Evolutionary conservation across 2,113 vertebrate species (phyloP), one percentile per base, ranked within the genome.

Genomic region (Myodes glareolus): DNA sequence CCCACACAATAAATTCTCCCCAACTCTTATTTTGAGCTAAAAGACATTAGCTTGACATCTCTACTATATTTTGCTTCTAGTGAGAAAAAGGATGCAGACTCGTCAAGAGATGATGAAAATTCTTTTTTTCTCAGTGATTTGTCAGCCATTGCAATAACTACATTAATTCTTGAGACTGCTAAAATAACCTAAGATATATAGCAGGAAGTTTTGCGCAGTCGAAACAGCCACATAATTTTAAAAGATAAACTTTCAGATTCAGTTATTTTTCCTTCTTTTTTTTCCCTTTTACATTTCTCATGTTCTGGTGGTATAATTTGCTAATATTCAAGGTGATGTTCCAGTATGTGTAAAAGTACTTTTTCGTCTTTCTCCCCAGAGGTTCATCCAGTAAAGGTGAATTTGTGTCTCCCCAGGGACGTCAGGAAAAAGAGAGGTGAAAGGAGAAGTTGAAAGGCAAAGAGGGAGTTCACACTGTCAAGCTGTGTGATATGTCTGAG

Each of bases 401-500:
- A 97, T 96, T 87, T 97, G 98, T 97, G 95, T 67, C 78, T 96
- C 98, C 77, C 86, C 29, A 31, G 92, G 82, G 97, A 96, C 82
- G 92, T 88, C 61, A 84, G 73, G 80, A 84, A 95, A 93, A 92
- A 91, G 92, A 97, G 33, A 94, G 95, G 96, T 95, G 77, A 90
- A 97, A 94, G 63, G 70, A 98, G 96, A 96, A 97, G 92, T 91
- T 95, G 94, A 98, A 97, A 97, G 92, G 94, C 88, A 95, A 94
- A 95, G 81, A 96, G 73, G 80, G 94, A 96, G 97, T 97, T 98
- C 96, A 97, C 89, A 92, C 91, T 95, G 97, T 96, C 96, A 97
- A 91, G 61, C 70, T 80, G 82, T 80, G 81, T 89, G 92, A 76
- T 96, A 39, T 92, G 90, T 75, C 68, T 94, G 77, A 96, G 94